phyloP scores from a whole-genome alignment of 2,888 invertebrate species.

The Nebria brevicollis region DNA sequence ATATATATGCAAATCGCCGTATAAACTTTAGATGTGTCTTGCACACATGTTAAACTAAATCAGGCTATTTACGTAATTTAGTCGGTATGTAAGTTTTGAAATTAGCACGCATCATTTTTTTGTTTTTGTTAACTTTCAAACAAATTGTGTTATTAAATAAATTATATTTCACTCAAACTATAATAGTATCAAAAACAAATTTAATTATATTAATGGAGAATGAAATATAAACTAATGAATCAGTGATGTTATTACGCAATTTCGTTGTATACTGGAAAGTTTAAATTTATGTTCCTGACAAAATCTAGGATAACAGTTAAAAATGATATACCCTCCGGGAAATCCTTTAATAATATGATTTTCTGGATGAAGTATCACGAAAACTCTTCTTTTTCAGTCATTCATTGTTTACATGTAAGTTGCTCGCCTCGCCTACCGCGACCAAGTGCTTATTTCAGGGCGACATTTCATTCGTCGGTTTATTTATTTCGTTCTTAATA shows the following conservation, averaged over 20 bases:
- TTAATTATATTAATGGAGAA: too few relatives aligned
- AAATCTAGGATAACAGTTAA: constrained; percentile 1
- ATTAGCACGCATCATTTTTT: too few relatives aligned
- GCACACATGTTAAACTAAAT: too few relatives aligned
- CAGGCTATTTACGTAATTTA: too few relatives aligned
- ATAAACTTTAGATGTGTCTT: too few relatives aligned
- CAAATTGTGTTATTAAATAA: too few relatives aligned
- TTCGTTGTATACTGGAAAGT: background rate
- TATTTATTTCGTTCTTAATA: background rate
- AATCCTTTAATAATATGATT: background rate
- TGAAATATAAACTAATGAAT: too few relatives aligned
- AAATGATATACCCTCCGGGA: constrained; percentile 1
- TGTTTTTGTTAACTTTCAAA: too few relatives aligned
- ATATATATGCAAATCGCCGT: too few relatives aligned
- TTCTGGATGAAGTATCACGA: constrained; percentile 1
- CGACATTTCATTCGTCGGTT: background rate
- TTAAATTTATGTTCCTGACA: background rate
- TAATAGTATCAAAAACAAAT: too few relatives aligned
- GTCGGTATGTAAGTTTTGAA: too few relatives aligned
- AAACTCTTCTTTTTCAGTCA: background rate
- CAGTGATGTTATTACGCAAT: background rate
- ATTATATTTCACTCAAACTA: too few relatives aligned
- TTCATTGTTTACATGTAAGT: background rate
- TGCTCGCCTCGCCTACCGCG: background rate
- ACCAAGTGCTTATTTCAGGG: background rate